A percentile compares a stretch with the other conserved stretches of the same genome.
Evolutionary conservation across 2,113 vertebrate species (phyloP).

Genomic region (Drymodes brunneopygia): DNA sequence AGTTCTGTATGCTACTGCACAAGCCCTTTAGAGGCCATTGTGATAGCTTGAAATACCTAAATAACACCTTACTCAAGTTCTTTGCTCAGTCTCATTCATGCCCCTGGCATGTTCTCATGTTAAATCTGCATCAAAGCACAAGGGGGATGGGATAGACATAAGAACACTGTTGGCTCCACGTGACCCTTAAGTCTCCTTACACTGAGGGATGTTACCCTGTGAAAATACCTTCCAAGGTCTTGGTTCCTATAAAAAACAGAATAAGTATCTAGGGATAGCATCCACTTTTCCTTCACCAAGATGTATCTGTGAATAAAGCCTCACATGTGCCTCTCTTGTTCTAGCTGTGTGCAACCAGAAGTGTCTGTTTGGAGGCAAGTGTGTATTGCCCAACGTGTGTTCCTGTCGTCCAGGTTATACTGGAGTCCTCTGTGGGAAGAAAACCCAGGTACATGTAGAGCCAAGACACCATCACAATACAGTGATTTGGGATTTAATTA

Average conservation of each 20-base stretch:
- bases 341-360: slow-evolving; percentile 82
- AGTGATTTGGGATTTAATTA: neutral
- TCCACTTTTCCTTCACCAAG: neutral
- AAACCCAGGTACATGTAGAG: slow-evolving; percentile 63
- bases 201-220: neutral
- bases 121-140: neutral
- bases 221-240: neutral
- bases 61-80: neutral
- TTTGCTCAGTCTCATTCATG: neutral
- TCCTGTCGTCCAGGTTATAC: slow-evolving; percentile 80
- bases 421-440: slow-evolving; percentile 78
- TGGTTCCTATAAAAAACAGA: neutral
- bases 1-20: neutral
- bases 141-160: neutral
- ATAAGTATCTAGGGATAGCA: neutral
- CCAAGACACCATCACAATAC: neutral
- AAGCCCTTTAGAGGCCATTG: neutral
- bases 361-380: slow-evolving; percentile 85
- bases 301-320: neutral
- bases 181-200: neutral
- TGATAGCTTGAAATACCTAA: neutral
- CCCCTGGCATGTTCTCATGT: neutral
- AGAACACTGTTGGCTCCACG: fast-evolving
- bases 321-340: neutral
- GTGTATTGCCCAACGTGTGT: slow-evolving; percentile 80